Conservation (phyloP, 2,797 vertebrate species). For the Helostoma temminkii region DNA sequence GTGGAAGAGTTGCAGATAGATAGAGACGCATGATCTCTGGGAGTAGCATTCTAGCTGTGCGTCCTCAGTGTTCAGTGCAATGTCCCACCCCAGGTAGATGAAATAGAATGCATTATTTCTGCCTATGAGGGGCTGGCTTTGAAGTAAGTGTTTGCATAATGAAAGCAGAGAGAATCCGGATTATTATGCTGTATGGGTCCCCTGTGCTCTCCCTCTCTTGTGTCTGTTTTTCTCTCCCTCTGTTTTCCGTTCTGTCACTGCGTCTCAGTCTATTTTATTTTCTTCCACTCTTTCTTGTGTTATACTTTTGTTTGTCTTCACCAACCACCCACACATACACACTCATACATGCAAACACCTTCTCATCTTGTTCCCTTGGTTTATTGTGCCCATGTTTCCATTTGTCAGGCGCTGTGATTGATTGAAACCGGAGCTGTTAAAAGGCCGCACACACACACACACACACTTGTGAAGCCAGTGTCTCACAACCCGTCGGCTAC, state of each 20-base stretch:
- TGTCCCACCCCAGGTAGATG: constrained; percentile 80
- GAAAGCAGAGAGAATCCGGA: constrained; percentile 75
- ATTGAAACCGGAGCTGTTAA: constrained; percentile 80
- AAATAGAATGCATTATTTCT: constrained; percentile 82
- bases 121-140: constrained; percentile 78
- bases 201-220: constrained; percentile 52
- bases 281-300: constrained; percentile 1
- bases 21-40: constrained; percentile 34
- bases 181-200: constrained; percentile 73
- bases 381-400: constrained; percentile 76
- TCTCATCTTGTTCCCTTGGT: constrained; percentile 71
- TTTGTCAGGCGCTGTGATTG: constrained; percentile 71
- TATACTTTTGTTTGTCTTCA: constrained; percentile 33
- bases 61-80: constrained; percentile 43
- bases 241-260: constrained; percentile 53
- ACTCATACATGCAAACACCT: constrained; percentile 55
- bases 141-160: constrained; percentile 83
- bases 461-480: constrained; percentile 35
- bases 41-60: constrained; percentile 44
- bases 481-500: constrained; percentile 63
- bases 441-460: constrained; percentile 68
- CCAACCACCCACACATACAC: constrained; percentile 23
- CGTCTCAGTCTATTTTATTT: constrained; percentile 28
- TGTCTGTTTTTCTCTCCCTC: constrained; percentile 41
- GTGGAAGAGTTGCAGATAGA: constrained; percentile 23